phyloP scores from a whole-genome alignment of 2,113 vertebrate genomes.

The Tapirus terrestris region DNA sequence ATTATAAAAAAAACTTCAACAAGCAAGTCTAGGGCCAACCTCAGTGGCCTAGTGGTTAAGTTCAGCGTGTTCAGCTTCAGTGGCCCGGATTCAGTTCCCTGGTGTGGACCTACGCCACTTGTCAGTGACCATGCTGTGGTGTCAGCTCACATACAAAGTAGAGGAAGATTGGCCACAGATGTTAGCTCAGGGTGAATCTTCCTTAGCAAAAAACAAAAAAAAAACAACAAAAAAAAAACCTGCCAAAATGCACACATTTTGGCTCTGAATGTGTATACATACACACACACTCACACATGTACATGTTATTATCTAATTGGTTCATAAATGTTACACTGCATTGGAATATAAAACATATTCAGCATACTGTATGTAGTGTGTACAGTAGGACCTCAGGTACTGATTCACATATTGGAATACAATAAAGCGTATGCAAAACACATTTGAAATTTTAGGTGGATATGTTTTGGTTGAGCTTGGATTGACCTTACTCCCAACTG shows the following conservation, averaged over 20 bases:
- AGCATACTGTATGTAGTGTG: fast-evolving
- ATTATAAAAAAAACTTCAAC: background rate
- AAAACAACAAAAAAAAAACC: too few species aligned
- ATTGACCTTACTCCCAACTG: background rate
- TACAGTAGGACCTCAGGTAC: background rate
- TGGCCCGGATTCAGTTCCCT: too few species aligned
- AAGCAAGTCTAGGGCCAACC: background rate
- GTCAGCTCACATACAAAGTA: too few species aligned
- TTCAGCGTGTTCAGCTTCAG: too few species aligned
- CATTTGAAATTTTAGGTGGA: background rate
- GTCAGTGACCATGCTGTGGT: too few species aligned
- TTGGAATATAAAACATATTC: background rate
- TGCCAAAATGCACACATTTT: background rate
- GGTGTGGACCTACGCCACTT: too few species aligned
- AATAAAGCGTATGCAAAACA: background rate
- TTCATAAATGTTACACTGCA: background rate
- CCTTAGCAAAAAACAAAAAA: too few species aligned
- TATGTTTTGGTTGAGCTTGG: background rate
- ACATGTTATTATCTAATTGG: background rate
- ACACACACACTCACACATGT: background rate
- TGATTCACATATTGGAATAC: background rate
- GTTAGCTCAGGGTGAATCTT: too few species aligned
- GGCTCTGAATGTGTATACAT: background rate
- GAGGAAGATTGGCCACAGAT: too few species aligned
- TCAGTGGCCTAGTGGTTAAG: too few species aligned